Base-by-base conservation (phyloP, 2,888 invertebrate genomes). In the Eupithecia dodoneata region DNA sequence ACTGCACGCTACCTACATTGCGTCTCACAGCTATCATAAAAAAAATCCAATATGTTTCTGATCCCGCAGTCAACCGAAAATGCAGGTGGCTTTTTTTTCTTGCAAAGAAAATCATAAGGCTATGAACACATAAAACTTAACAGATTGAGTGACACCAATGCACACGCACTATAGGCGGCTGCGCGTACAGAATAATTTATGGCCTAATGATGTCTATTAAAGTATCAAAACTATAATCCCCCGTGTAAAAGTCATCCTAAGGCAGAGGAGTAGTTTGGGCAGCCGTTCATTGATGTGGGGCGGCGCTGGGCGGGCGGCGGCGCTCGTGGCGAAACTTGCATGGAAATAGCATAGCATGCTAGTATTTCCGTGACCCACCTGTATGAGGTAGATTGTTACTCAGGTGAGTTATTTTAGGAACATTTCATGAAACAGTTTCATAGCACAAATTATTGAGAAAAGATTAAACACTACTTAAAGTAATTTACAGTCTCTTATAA, bases 221-320 rank as follows among this genome's bases (percentile, higher is more conserved):
- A 90, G 84, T 85, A 90, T 90, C 90, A 92, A 90, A 76, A 79
- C 10, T 0, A 59, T 3, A 77, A 3, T 15, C 55, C 18, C 81
- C 81, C 45, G 52, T 15, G 75, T 81, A 81, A 65, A 80, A 80
- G 49, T 79, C 80, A 84, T 83, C 87, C 86, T 87, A 89, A 89
- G 90, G 89, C 91, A 89, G 88, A 85, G 85, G 87, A 90, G 88
- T 90, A 88, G 89, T 88, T 78, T 87, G 87, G 87, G 88, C 89
- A 87, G 86, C 85, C 89, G 86, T 86, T 89, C 92, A 93, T 93
- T 93, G 92, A 93, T 91, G 92, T 92, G 90, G 89, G 90, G 91
- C 91, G 90, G 86, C 87, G 88, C 85, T 89, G 87, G 88, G 89
- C 90, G 90, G 81, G 85, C 85, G 88, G 85, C 85, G 88, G 86